Evolutionary conservation across 2,888 invertebrate species (phyloP).

Genomic region (Acronicta aceris): DNA sequence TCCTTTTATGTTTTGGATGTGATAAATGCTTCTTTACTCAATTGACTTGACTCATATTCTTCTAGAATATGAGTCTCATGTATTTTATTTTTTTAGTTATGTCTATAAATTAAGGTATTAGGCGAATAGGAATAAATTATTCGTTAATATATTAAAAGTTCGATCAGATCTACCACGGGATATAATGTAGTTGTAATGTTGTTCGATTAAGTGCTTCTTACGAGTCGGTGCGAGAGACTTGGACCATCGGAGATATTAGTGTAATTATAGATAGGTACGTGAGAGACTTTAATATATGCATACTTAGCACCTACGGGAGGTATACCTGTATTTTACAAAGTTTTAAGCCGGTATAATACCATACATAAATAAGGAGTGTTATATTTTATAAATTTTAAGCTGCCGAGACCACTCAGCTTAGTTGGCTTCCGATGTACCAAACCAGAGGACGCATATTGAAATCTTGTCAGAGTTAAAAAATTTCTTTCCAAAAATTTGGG

Average conservation of each 20-base stretch:
- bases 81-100: background rate
- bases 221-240: conserved; percentile 25
- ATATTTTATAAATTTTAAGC: too few relatives aligned
- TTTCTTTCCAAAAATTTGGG: too few relatives aligned
- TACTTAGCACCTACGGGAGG: conserved; percentile 33
- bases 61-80: conserved; percentile 3
- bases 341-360: conserved; percentile 3
- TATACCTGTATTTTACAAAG: background rate
- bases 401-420: too few relatives aligned
- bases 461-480: too few relatives aligned
- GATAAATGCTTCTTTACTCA: conserved; percentile 32
- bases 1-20: conserved; percentile 10
- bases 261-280: conserved; percentile 33
- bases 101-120: conserved; percentile 3
- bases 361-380: too few relatives aligned
- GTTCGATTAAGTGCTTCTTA: conserved; percentile 32
- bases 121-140: conserved; percentile 27
- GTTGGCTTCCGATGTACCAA: too few relatives aligned
- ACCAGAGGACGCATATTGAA: too few relatives aligned
- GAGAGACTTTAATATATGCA: conserved; percentile 31
- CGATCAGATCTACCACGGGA: conserved; percentile 37
- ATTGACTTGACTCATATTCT: too few relatives aligned
- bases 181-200: conserved; percentile 31
- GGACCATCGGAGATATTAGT: conserved; percentile 36
- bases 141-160: conserved; percentile 31